A percentile compares a stretch with the other conserved stretches of the same genome.
phyloP scores from a whole-genome alignment of 2,797 vertebrate species.

The Agapornis canus region DNA sequence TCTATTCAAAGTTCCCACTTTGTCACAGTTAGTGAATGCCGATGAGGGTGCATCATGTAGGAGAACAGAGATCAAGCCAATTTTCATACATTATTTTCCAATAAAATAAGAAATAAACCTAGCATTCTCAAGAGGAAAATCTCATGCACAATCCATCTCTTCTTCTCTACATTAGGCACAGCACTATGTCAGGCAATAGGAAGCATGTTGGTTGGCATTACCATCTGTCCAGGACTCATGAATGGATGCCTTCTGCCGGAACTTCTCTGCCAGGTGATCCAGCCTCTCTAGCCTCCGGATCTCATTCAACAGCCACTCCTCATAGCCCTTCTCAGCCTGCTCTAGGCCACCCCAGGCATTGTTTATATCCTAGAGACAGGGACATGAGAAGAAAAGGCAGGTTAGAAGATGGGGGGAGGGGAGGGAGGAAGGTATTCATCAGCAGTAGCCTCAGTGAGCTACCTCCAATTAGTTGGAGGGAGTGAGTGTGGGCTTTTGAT shows the following conservation, averaged over 20 bases:
- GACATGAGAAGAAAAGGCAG: neutral
- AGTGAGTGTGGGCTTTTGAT: neutral
- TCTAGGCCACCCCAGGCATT: slow-evolving; percentile 94
- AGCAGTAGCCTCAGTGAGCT: neutral
- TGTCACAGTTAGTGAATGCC: neutral
- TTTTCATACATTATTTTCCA: neutral
- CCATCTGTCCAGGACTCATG: slow-evolving; percentile 95
- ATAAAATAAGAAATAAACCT: neutral
- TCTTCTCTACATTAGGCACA: neutral
- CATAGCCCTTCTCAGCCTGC: slow-evolving; percentile 96
- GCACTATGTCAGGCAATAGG: neutral
- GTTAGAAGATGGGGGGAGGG: neutral
- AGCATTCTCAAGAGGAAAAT: neutral
- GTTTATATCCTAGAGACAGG: slow-evolving; percentile 87
- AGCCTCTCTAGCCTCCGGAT: slow-evolving; percentile 95
- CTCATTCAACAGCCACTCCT: slow-evolving; percentile 98
- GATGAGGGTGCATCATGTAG: neutral
- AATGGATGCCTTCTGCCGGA: slow-evolving; percentile 96
- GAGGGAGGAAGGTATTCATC: neutral
- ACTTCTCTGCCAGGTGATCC: slow-evolving; percentile 97
- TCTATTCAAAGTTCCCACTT: neutral
- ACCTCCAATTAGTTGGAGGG: neutral
- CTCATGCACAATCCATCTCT: neutral
- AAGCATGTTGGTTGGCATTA: slow-evolving; percentile 33
- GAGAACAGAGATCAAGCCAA: neutral